Base-by-base conservation (phyloP, 2,113 vertebrate species). In the Eptesicus fuscus region DNA sequence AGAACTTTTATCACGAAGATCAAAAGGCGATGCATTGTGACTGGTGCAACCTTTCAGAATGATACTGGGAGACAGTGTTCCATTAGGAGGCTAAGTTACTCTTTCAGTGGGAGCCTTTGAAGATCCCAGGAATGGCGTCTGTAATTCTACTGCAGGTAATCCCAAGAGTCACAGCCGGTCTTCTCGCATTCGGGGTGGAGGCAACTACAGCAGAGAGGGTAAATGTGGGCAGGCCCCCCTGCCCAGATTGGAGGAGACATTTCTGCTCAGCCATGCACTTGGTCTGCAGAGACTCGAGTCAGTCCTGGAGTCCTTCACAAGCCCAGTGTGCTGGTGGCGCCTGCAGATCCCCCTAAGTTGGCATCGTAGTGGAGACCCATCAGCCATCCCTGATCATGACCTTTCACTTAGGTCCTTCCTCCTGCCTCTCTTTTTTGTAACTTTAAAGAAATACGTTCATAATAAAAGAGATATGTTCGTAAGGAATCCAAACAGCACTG, bases 21-120 rank as follows among this genome's bases (percentile, higher is more conserved):
- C 87, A 93, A 89, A 76, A 28, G 71, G 44, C 70, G 18, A 9
- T 44, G 17, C 12, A 0, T 44, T 16, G 28, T 8, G 61, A 37
- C 59, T 20, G 59, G 65, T 53, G 88, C 42, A 13, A 10, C 0
- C 0, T 42, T 76, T 59, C 80, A n/a, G 16, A 84, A 40, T 9
- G 59, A 63, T 40, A 16, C 44, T 25, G 63, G 74, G 51, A 80
- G 76, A 47, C 17, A 49, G 95, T 8, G 14, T 82, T 90, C 90
- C 69, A 59, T 95, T 61, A 95, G 92, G 88, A 96, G 84, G 88
- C 76, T 32, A 61, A 79, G 77, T 73, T 32, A 47, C 42, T 87
- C 51, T 79, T 87, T 92, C 88, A 18, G 8, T 18, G 44, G 7
- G 67, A 40, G 76, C 51, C 93, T 95, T 94, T 93, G 92, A 96